Conservation (phyloP, 2,113 vertebrate genomes). For the Spea multiplicata region DNA sequence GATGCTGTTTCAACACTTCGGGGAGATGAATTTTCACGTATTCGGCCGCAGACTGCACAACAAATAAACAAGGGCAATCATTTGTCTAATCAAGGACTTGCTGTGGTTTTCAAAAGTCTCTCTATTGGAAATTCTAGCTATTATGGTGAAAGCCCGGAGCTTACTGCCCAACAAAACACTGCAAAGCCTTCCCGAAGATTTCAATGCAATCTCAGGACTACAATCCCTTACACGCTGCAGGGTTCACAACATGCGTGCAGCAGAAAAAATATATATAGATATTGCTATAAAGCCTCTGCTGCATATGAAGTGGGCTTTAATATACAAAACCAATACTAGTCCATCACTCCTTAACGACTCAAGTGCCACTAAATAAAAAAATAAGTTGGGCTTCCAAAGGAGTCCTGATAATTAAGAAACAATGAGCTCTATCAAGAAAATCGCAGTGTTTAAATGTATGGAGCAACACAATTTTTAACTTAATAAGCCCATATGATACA, state of each 20-base stretch:
- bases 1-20: conserved; percentile 85
- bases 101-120: neutral
- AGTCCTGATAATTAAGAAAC: no score
- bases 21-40: conserved; percentile 89
- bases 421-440: no score
- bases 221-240: neutral
- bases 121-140: no score
- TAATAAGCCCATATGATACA: no score
- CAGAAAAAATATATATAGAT: neutral
- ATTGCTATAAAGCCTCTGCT: no score
- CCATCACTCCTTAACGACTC: no score
- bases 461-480: no score
- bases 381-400: no score
- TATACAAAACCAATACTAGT: no score
- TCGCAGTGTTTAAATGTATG: no score
- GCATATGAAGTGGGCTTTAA: no score
- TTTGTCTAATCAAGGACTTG: conserved; percentile 23
- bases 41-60: conserved; percentile 85
- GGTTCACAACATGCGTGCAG: neutral
- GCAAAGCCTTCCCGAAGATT: neutral
- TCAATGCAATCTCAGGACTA: neutral
- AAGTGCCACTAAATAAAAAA: no score
- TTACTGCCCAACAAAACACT: neutral
- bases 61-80: conserved; percentile 46
- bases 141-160: neutral